Base-by-base conservation (phyloP, 2,797 vertebrate genomes). In the Parotocinclus haroldoi region DNA sequence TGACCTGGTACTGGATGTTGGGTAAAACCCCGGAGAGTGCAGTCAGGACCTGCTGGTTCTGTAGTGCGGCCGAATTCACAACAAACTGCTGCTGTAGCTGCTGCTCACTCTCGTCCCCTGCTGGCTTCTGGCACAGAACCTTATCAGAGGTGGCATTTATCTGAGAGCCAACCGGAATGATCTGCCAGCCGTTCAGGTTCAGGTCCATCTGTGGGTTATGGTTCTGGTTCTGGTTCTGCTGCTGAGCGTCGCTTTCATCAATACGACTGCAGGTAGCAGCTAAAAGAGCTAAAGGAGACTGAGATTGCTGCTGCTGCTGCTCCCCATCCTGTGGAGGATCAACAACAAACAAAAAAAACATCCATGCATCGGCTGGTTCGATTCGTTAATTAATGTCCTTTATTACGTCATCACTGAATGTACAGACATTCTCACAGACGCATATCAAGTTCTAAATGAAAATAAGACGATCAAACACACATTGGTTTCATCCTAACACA, bases 211-310 rank as follows among this genome's bases (percentile, higher is more conserved):
- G 91, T 59, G 91, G 85, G 0, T 85, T 86, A 69, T 96, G 92
- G 55, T 93, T 88, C 51, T 96, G 88, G 79, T 95, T 85, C 0
- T 91, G 87, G 62, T 86, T 90, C 9, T 96, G 80, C n/a, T 63
- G 79, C 63, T 58, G 87, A 42, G 86, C 89, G 61, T 90, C 92
- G 1, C 85, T 93, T 80, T 98, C 95, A 83, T 99, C 96, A 40
- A 99, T 96, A 68, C 94, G 87, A 85, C 96, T 99, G 88, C 96
- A 99, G 12, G 96, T 99, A 72, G 96, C 96, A 48, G 96, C 96
- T 84, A 99, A 84, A 80, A 99, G 82, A 63, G 96, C 96, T 53
- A 99, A 90, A 0, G 96, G 95, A 75, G 96, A 97, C 0, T 94
- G 94, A n/a, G n/a, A n/a, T 81, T 98, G 96, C 5, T 97, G 96